Evolutionary conservation across 2,113 vertebrate genomes (phyloP).

Genomic region (Himantopus leucocephalus): DNA sequence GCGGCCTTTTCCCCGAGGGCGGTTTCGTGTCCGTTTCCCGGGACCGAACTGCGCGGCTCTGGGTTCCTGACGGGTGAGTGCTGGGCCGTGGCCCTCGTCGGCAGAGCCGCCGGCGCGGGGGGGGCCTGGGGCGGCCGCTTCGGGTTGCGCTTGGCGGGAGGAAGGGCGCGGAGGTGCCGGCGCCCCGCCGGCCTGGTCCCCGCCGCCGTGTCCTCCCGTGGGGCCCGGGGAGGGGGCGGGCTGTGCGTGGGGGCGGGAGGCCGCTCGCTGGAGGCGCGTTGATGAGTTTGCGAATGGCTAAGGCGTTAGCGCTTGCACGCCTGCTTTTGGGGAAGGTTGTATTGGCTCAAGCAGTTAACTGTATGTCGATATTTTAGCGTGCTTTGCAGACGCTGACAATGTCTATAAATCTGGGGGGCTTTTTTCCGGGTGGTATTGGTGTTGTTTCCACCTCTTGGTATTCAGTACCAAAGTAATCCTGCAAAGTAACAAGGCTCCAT

Average conservation of each 20-base stretch:
- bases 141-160: too few species aligned
- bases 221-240: neutral
- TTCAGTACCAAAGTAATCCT: neutral
- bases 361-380: fast-evolving
- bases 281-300: fast-evolving
- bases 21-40: constrained; percentile 93
- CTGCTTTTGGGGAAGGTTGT: neutral
- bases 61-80: constrained; percentile 88
- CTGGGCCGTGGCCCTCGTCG: neutral
- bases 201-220: fast-evolving
- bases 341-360: neutral
- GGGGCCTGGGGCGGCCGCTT: neutral
- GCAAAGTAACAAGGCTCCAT: fast-evolving
- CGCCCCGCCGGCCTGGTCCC: too few species aligned
- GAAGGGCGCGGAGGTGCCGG: too few species aligned
- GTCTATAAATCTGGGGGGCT: fast-evolving
- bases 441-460: neutral
- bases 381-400: fast-evolving
- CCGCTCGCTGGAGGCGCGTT: fast-evolving
- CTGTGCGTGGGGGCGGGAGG: neutral
- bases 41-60: constrained; percentile 91
- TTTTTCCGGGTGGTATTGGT: fast-evolving
- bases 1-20: constrained; percentile 79
- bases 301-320: neutral
- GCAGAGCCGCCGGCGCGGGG: neutral